Evolutionary conservation across 2,888 invertebrate genomes (phyloP), one percentile per base, ranked within the genome.

Genomic region (Hyles lineata): DNA sequence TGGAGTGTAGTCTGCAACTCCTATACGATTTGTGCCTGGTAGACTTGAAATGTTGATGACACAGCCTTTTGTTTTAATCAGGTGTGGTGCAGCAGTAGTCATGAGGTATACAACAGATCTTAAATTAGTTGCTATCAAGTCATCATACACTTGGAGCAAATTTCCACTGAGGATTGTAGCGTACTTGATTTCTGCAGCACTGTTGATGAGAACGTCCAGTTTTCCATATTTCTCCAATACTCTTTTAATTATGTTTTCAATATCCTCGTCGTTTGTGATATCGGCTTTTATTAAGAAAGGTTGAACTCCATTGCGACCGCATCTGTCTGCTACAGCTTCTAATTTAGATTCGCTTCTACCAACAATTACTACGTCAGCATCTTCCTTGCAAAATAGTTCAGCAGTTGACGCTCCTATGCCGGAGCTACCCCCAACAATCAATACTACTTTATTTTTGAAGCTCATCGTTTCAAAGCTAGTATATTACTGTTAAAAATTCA

Each of bases 321-420:
- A 29, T 63, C 74, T 74, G 25, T 74, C 62, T 7, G 73, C 72
- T 2, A 85, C 82, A 4, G 75, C 76, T 5, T 78, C 75, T 15
- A 89, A 79, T 70, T 83, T 88, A 1, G 50, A 52, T 67, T 82
- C 80, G 71, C 86, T 88, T 32, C 87, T 78, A 4, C 83, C 89
- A 0, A 89, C 85, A 29, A 89, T 79, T 2, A 75, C 82, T 3
- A 90, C 83, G 1, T 78, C 62, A 0, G 90, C 89, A 0, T 85
- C 84, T 77, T 87, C 85, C 71, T 81, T 82, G 15, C 86, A 83
- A 58, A 90, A 89, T 43, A 77, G 70, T 1, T 80, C 75, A 1
- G 89, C 89, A 0, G 84, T 80, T 0, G 82, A 82, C 0, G 88
- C 90, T 2, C 90, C 90, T 19, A 91, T 90, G 15, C 90, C 90